Conservation (phyloP, 2,113 vertebrate species). For the Notiomystis cincta region DNA sequence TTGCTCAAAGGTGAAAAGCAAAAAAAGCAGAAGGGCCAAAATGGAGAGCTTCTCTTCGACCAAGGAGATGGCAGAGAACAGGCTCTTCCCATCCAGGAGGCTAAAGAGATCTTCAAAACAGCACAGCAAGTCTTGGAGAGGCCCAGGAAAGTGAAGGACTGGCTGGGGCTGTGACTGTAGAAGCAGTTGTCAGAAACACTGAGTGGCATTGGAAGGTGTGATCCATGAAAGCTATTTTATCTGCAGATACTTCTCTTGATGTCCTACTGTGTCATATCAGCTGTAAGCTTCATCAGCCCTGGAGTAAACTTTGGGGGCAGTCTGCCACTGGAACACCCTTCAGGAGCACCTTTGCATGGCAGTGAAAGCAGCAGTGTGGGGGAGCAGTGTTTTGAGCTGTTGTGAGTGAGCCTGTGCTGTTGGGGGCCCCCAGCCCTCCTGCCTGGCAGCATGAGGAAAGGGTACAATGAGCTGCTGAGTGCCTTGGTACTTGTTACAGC, state of each 20-base stretch:
- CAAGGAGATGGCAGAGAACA: not conserved
- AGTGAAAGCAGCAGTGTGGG: not conserved
- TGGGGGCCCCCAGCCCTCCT: not conserved
- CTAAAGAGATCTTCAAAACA: not conserved
- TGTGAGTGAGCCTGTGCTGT: not conserved
- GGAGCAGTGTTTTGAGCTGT: not conserved
- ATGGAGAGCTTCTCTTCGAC: not conserved
- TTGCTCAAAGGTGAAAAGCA: not conserved
- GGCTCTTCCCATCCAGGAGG: not conserved
- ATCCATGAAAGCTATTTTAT: not conserved
- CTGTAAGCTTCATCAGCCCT: accelerated
- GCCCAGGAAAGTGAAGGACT: not conserved
- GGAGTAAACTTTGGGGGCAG: not conserved
- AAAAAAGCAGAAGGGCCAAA: not conserved
- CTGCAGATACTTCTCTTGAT: not conserved
- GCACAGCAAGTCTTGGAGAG: not conserved
- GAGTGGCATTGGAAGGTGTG: not conserved
- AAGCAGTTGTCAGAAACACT: not conserved
- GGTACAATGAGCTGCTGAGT: not conserved
- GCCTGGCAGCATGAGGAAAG: not conserved
- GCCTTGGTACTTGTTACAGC: not conserved
- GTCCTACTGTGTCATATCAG: accelerated
- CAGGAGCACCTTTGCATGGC: not conserved
- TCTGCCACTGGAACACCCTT: not conserved
- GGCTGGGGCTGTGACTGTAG: not conserved